Evolutionary conservation across 2,888 invertebrate species (phyloP).

Genomic region (Caenorhabditis panamensis): DNA sequence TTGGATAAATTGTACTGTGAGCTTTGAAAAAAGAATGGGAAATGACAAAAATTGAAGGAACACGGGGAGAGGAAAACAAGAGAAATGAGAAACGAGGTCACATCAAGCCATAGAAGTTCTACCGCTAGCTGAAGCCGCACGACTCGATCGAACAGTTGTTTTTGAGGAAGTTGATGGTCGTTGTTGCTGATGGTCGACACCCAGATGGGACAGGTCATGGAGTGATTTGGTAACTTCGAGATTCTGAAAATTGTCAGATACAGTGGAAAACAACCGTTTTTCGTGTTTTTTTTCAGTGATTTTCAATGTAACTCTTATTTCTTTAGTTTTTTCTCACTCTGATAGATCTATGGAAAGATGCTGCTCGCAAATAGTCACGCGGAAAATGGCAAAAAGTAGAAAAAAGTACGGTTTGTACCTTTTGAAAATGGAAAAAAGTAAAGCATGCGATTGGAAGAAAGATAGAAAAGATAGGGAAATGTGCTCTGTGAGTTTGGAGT

Average conservation of each 20-base stretch:
- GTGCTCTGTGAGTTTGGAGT: neutral
- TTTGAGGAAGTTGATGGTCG: neutral
- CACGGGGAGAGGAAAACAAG: neutral
- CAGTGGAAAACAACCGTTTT: too few species aligned
- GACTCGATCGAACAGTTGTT: conserved; percentile 47
- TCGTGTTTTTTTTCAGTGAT: neutral
- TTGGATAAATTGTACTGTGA: neutral
- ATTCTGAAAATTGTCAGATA: conserved; percentile 45
- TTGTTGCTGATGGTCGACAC: conserved; percentile 45
- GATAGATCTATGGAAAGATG: too few species aligned
- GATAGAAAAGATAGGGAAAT: neutral
- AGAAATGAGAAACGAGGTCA: neutral
- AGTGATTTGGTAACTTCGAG: conserved; percentile 65
- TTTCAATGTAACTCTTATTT: too few species aligned
- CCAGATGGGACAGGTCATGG: conserved; percentile 61
- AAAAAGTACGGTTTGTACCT: neutral
- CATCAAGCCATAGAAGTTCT: conserved; percentile 49
- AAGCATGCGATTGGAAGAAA: neutral
- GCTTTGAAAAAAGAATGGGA: neutral
- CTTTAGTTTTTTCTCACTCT: too few species aligned
- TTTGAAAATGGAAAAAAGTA: neutral
- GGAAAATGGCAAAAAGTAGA: neutral
- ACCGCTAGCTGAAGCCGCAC: conserved; percentile 65
- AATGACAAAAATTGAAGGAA: neutral
- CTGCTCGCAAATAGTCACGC: conserved; percentile 9